phyloP scores from a whole-genome alignment of 2,113 vertebrate genomes.

The Neomonachus schauinslandi region DNA sequence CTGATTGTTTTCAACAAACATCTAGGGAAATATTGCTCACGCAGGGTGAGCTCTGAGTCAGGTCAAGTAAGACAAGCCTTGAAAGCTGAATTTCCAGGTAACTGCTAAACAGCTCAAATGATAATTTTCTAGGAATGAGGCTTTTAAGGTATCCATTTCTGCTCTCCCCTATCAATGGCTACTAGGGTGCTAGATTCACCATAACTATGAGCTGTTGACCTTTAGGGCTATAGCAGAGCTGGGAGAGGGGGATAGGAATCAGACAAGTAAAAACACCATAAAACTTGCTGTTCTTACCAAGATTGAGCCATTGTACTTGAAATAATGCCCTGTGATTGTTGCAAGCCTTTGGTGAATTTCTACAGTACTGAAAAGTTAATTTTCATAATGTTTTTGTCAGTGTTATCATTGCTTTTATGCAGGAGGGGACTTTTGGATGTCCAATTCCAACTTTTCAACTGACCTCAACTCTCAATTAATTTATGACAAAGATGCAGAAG shows the following conservation, averaged over 20 bases:
- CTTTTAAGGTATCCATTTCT: neutral
- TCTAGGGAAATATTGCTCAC: neutral
- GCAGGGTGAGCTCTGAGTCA: neutral
- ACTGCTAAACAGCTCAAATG: neutral
- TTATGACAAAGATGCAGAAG: neutral
- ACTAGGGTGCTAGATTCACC: neutral
- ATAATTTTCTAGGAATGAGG: neutral
- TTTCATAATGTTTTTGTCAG: neutral
- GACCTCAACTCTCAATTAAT: neutral
- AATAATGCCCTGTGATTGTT: neutral
- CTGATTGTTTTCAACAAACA: neutral
- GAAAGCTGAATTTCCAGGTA: neutral
- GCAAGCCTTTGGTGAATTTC: neutral
- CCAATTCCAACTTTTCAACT: neutral
- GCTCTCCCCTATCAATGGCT: neutral
- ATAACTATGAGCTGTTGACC: neutral
- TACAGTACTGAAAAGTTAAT: neutral
- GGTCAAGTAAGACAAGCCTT: neutral
- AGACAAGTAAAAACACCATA: neutral
- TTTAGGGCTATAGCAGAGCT: neutral
- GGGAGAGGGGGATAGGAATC: neutral
- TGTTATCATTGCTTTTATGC: neutral
- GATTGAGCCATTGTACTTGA: neutral
- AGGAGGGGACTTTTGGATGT: neutral
- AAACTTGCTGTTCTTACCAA: neutral